Evolutionary conservation across 2,797 vertebrate species (phyloP).

Genomic region (Clarias pachynema): DNA sequence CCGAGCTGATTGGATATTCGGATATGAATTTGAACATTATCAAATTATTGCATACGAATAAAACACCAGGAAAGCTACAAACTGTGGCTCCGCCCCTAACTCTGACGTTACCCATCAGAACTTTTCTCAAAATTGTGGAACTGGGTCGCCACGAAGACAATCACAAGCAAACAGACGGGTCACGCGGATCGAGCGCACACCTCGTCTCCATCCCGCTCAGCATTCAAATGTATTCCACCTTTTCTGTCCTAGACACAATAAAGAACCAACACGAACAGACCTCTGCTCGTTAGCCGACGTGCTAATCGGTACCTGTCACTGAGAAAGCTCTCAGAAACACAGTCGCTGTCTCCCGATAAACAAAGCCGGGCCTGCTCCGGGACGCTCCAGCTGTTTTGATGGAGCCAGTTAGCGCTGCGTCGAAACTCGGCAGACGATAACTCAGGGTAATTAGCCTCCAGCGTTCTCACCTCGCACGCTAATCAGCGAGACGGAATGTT

Average conservation of each 20-base stretch:
- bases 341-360: slow-evolving; percentile 56
- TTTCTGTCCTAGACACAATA: slow-evolving; percentile 41
- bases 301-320: slow-evolving; percentile 77
- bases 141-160: slow-evolving; percentile 8
- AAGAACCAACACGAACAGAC: slow-evolving; percentile 65
- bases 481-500: slow-evolving; percentile 54
- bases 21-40: not conserved
- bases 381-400: slow-evolving; percentile 48
- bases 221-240: slow-evolving; percentile 78
- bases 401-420: slow-evolving; percentile 50
- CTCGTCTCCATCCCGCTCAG: slow-evolving; percentile 64
- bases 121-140: not conserved
- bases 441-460: slow-evolving; percentile 64
- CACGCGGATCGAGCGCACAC: slow-evolving; percentile 57
- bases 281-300: slow-evolving; percentile 71
- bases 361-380: slow-evolving; percentile 16
- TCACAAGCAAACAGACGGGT: slow-evolving; percentile 54
- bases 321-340: slow-evolving; percentile 63
- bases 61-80: not conserved
- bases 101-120: no score
- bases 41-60: not conserved
- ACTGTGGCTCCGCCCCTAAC: not conserved
- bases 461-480: slow-evolving; percentile 57
- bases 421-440: slow-evolving; percentile 52
- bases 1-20: not conserved